A percentile compares a stretch with the other conserved stretches of the same genome.
Evolutionary conservation across 1,140 invertebrate genomes (phyloP).

Genomic region (Bombus polaris): DNA sequence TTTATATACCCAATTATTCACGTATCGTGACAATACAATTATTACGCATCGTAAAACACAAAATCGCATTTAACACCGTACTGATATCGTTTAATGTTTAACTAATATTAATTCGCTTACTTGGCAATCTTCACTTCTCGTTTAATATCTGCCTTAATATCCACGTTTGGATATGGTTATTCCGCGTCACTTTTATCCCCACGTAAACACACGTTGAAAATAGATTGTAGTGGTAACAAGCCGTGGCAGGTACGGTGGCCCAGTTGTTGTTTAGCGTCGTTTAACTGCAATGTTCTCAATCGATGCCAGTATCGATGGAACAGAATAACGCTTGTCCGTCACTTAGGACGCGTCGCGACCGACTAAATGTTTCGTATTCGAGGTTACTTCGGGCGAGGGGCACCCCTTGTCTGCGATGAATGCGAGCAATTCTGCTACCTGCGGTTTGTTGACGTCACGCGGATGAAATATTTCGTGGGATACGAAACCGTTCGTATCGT

Average conservation of each 20-base stretch:
- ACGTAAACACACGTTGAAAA: neutral
- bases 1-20: neutral
- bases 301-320: neutral
- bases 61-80: neutral
- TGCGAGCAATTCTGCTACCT: conserved; percentile 6
- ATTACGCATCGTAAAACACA: too few relatives aligned
- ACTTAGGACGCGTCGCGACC: conserved; percentile 7
- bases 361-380: conserved; percentile 3
- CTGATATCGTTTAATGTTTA: neutral
- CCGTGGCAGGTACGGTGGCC: neutral
- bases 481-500: neutral
- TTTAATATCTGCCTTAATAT: neutral
- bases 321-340: neutral
- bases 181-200: neutral
- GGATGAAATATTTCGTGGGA: neutral
- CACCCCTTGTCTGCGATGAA: neutral
- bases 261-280: conserved; percentile 1
- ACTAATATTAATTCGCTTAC: neutral
- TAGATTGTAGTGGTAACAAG: neutral
- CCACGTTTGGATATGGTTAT: neutral
- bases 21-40: neutral
- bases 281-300: neutral
- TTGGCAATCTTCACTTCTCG: neutral
- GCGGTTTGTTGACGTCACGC: neutral
- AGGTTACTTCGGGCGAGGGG: neutral